These are phyloP conservation scores for Pterocles gutturalis DNA, from an alignment of 2,113 vertebrate genomes.

Conservation along the genomic window DNA sequence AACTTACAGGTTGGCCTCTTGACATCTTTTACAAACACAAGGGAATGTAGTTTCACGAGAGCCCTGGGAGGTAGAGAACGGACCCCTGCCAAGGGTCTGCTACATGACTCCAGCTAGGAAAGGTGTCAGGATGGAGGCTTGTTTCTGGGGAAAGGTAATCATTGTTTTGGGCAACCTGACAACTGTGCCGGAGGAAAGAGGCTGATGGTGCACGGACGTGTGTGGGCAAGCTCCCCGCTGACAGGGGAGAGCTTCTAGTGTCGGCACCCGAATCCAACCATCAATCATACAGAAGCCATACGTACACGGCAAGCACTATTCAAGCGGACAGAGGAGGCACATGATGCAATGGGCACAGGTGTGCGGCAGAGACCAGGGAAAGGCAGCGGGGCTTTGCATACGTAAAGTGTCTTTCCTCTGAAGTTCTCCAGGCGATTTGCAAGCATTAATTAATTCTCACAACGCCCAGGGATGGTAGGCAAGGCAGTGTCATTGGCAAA, in stretches of 20 bases:
- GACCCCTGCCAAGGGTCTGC: not conserved
- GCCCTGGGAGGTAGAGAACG: not conserved
- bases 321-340: constrained; percentile 25
- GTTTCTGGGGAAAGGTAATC: constrained; percentile 38
- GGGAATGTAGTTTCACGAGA: not conserved
- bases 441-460: constrained; percentile 69
- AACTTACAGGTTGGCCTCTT: not conserved
- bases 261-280: not conserved
- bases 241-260: constrained; percentile 11
- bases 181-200: not conserved
- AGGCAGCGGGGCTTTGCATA: constrained; percentile 58
- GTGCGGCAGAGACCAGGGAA: constrained; percentile 42
- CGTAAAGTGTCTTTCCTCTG: constrained; percentile 34
- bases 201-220: not conserved
- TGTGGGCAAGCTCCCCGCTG: constrained; percentile 18
- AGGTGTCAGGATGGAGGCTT: not conserved
- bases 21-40: not conserved
- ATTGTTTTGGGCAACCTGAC: constrained; percentile 42
- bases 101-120: not conserved
- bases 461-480: constrained; percentile 52
- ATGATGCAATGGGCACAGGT: constrained; percentile 73
- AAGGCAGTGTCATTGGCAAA: constrained; percentile 57
- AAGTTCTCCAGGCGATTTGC: constrained; percentile 63
- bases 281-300: constrained; percentile 18
- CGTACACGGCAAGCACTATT: not conserved